Base-by-base conservation (phyloP, 2,888 invertebrate genomes). In the Palloptera scutellata region DNA sequence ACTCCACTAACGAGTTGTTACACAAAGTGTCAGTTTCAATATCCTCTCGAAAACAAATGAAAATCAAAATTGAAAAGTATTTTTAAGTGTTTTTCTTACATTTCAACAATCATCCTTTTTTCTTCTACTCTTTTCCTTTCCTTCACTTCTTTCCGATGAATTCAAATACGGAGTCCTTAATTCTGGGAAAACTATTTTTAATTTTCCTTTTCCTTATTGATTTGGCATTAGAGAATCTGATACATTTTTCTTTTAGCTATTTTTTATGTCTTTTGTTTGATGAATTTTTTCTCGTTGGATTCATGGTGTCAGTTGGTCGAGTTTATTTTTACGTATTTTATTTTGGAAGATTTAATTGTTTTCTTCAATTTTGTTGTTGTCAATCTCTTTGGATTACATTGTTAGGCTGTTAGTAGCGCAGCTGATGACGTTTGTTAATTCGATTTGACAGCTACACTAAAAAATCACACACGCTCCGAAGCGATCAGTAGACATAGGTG, bases 111-210 rank as follows among this genome's bases (percentile, higher is more conserved):
- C 45, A 8, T 19, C 13, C 15, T 51, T 19, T 8, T 62, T 42
- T 40, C 20, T 43, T 59, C 40, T 15, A 59, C 42, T 59, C n/a
- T 41, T 10, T 19, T 45, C 19, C 42, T 59, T 5, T 20, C 2
- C 4, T 43, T 59, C 42, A n/a, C 6, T 30, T 30, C 6, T 30
- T 30, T 30, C 30, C 30, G 2, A 30, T 30, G 30, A 30, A 30
- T 30, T 30, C 30, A 41, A 17, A 17, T 15, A 1, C 13, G 13
- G 13, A 8, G 11, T 61, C 58, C 59, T 51, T 41, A 42, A 15
- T 64, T 64, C 64, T 64, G 42, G 52, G 64, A 64, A 64, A 42
- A 42, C 59, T 59, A 64, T 64, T 64, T 64, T 64, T 64, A 64
- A 64, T 64, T 64, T 64, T 58, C 64, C 58, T 48, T 20, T 52